Conservation (phyloP, 2,113 vertebrate species). For the Prietella phreatophila region DNA sequence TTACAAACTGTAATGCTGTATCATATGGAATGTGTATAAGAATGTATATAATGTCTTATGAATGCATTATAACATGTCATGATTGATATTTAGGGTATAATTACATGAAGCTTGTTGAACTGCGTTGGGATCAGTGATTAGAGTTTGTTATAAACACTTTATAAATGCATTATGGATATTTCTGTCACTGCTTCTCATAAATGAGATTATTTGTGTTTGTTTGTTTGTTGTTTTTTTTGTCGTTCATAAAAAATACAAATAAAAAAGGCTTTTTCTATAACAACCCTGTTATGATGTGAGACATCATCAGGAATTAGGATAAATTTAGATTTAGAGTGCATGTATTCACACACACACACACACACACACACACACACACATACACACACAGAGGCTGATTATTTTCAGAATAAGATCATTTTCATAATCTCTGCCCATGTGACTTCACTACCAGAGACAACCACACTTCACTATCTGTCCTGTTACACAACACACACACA, state of each 20-base stretch:
- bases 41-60: neutral
- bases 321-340: neutral
- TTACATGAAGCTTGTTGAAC: neutral
- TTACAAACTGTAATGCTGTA: neutral
- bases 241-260: neutral
- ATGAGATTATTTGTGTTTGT: neutral
- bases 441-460: neutral
- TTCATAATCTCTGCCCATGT: constrained; percentile 7
- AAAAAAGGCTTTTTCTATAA: neutral
- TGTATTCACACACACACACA: neutral
- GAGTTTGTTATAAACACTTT: neutral
- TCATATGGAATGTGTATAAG: neutral
- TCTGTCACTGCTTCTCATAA: neutral
- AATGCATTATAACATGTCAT: neutral
- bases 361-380: neutral
- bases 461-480: constrained; percentile 14
- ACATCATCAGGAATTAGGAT: neutral
- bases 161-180: neutral
- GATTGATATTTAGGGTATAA: neutral
- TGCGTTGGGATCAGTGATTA: neutral
- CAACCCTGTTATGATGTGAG: neutral
- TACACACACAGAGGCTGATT: neutral
- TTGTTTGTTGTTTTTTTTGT: neutral
- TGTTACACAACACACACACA: constrained; percentile 5
- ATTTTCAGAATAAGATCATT: neutral